Conservation (phyloP, 2,888 invertebrate species). For the Carterocephalus palaemon region DNA sequence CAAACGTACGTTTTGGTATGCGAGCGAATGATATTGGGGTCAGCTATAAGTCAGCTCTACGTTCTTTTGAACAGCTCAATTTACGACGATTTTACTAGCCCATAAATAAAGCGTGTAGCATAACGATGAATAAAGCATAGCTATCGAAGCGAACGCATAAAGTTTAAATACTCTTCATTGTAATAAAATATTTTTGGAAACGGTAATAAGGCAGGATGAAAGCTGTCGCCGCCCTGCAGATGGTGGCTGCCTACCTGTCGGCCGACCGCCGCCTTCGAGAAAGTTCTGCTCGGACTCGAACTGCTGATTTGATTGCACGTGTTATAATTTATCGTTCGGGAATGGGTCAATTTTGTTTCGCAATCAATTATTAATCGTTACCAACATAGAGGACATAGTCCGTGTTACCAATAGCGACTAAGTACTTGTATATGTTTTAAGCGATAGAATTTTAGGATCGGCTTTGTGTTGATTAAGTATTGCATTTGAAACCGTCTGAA, state of each 20-base stretch:
- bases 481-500: constrained; percentile 40
- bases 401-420: too few species aligned
- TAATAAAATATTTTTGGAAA: constrained; percentile 75
- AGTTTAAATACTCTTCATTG: constrained; percentile 69
- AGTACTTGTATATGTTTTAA: too few species aligned
- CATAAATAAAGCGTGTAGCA: constrained; percentile 66
- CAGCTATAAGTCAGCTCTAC: constrained; percentile 52
- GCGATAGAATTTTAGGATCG: constrained; percentile 28
- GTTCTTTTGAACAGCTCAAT: constrained; percentile 67
- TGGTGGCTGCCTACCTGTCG: constrained; percentile 66
- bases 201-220: constrained; percentile 71
- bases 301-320: constrained; percentile 34
- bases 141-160: constrained; percentile 65
- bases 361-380: constrained; percentile 40
- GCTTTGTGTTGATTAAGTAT: constrained; percentile 39
- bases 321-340: constrained; percentile 48
- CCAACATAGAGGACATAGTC: too few species aligned
- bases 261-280: constrained; percentile 42
- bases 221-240: constrained; percentile 71
- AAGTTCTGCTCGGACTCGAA: constrained; percentile 45
- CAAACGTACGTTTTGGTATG: constrained; percentile 9
- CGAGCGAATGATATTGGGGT: constrained; percentile 42
- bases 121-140: constrained; percentile 69
- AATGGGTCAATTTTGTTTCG: constrained; percentile 41
- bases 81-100: constrained; percentile 71